These are phyloP conservation scores for Margaritifera margaritifera DNA, from an alignment of 2,888 invertebrate species.

Conservation along the genomic window DNA sequence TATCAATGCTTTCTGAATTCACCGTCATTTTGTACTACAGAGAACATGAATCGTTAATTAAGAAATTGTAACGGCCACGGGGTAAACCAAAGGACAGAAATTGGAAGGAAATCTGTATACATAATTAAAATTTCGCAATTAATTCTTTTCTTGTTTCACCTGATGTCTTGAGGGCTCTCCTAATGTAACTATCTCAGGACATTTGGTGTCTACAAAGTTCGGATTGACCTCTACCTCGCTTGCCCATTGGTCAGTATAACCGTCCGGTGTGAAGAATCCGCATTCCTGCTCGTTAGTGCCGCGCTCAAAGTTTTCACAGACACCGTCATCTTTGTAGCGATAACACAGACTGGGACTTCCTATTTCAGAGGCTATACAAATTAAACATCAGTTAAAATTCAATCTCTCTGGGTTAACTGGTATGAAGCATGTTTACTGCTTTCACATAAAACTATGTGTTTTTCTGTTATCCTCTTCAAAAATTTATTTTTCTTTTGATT, in stretches of 20 bases:
- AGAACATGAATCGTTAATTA: no score
- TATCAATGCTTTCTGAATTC: no score
- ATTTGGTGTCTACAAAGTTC: conserved; percentile 37
- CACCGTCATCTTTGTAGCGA: conserved; percentile 55
- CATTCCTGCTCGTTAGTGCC: conserved; percentile 50
- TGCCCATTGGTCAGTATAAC: conserved; percentile 64
- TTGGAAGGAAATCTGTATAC: no score
- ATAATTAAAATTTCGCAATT: no score
- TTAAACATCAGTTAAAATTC: background rate
- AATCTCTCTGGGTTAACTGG: background rate
- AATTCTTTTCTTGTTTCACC: no score
- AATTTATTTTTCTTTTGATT: no score
- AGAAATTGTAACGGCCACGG: no score
- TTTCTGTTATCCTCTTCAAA: no score
- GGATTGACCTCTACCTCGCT: conserved; percentile 52
- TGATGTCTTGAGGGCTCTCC: conserved; percentile 29
- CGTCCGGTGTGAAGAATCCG: conserved; percentile 59
- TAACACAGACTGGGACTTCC: conserved; percentile 65
- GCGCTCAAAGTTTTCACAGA: conserved; percentile 60
- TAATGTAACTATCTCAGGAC: conserved; percentile 47
- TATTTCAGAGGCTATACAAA: conserved; percentile 8
- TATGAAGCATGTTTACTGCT: background rate
- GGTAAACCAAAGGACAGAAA: no score
- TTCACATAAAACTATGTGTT: background rate
- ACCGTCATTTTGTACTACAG: no score